Percentiles rank a stretch among this genome's conserved stretches.
phyloP scores from a whole-genome alignment of 2,888 invertebrate species.

The Drosophila anceps region DNA sequence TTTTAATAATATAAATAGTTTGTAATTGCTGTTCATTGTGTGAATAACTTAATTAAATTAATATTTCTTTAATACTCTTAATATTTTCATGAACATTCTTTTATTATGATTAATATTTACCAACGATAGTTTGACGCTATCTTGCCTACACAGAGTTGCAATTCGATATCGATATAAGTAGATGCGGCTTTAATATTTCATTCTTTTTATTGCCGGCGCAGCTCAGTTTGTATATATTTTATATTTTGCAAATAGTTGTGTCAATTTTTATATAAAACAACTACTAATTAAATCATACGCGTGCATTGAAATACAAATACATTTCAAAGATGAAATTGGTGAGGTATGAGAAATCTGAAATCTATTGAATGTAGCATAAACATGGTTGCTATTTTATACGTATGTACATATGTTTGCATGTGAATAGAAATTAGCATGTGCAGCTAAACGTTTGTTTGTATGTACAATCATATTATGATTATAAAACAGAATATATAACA shows the following conservation, averaged over 20 bases:
- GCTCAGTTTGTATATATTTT: constrained; percentile 27
- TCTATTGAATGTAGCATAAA: constrained; percentile 9
- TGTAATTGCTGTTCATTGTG: neutral
- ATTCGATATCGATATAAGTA: constrained; percentile 23
- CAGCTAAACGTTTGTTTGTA: constrained; percentile 1
- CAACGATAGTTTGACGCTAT: constrained; percentile 23
- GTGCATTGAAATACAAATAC: constrained; percentile 14
- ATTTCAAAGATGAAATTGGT: constrained; percentile 68
- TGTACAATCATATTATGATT: constrained; percentile 6
- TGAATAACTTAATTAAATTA: neutral
- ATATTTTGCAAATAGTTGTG: constrained; percentile 8
- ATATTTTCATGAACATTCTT: neutral
- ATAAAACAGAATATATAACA: neutral
- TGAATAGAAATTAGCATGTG: constrained; percentile 21
- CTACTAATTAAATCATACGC: neutral
- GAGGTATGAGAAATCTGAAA: constrained; percentile 52
- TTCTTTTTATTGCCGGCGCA: constrained; percentile 37
- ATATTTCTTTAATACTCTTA: neutral
- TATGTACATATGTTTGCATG: neutral
- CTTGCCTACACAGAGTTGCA: constrained; percentile 11
- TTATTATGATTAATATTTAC: neutral
- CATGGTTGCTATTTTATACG: constrained; percentile 18
- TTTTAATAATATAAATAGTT: neutral
- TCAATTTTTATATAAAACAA: neutral
- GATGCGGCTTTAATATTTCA: constrained; percentile 36